These are phyloP conservation scores for Vimba vimba DNA, from an alignment of 2,113 vertebrate species.

Conservation along the genomic window DNA sequence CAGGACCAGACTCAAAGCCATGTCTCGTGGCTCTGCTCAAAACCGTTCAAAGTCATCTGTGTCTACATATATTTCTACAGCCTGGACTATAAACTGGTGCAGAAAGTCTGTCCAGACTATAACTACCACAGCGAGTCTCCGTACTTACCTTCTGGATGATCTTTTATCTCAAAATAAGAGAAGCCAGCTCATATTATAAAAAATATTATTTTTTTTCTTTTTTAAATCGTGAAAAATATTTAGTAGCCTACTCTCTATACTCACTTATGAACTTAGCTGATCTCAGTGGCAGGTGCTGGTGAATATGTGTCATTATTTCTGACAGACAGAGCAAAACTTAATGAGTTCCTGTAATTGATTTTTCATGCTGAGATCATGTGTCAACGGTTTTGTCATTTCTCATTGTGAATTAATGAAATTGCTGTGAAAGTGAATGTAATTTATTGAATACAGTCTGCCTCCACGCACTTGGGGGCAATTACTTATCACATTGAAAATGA, in stretches of 20 bases:
- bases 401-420: conserved; percentile 75
- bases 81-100: conserved; percentile 99
- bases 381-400: conserved; percentile 73
- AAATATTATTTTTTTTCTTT: background rate
- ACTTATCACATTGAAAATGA: conserved; percentile 32
- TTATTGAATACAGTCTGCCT: conserved; percentile 72
- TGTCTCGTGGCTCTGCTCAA: conserved; percentile 98
- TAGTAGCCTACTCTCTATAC: background rate
- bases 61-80: conserved; percentile 99
- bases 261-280: background rate
- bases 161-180: background rate
- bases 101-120: conserved; percentile 99
- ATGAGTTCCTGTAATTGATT: conserved; percentile 80
- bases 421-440: conserved; percentile 72
- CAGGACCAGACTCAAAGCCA: conserved; percentile 99
- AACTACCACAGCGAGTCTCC: conserved; percentile 99
- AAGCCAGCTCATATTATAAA: background rate
- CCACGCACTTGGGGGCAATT: conserved; percentile 70
- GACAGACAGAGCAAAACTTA: conserved; percentile 56
- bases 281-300: conserved; percentile 37
- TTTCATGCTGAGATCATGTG: conserved; percentile 74
- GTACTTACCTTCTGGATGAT: conserved; percentile 95
- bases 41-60: conserved; percentile 99
- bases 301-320: conserved; percentile 16
- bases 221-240: background rate